Evolutionary conservation across 2,797 vertebrate species (phyloP), one percentile per base, ranked within the genome.

Genomic region (Tauraco hartlaubi): DNA sequence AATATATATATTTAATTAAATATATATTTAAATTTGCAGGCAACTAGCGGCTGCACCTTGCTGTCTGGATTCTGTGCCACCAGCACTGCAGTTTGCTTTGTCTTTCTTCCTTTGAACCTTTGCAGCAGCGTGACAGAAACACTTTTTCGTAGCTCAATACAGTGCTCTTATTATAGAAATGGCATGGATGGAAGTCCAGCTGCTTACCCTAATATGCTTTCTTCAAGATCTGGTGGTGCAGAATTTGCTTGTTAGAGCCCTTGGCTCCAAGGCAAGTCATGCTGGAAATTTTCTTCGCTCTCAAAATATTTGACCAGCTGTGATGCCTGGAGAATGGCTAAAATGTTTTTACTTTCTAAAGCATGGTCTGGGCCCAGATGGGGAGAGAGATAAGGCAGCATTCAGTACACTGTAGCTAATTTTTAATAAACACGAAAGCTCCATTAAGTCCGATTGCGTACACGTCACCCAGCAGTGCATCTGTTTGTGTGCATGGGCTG

Each of bases 51-150:
- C 37, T 71, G 20, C 71, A 28, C 55, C 54, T 69, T 78, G n/a
- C 52, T 95, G 41, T 29, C 12, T 49, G 39, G 22, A 15, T 66
- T 37, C 46, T 4, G 12, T 51, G 37, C 18, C 41, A 23, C 46
- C 68, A 62, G 31, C 49, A 43, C 5, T 5, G 3, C 17, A 29
- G 12, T 64, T 78, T 2, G 2, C 29, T 55, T 83, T 23, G 18
- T 16, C n/a, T 33, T 82, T 63, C 55, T 37, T 68, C 66, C 39
- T 25, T 22, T 1, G 1, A 39, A 64, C 23, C 15, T 39, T 66
- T 23, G 25, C 54, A n/a, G 22, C 21, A 29, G 39, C 3, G 3
- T 3, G 1, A 76, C 26, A 0, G 0, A 68, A 49, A 64, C 17
- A 0, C 44, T 39, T 75, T 43, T 23, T 55, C 0, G 0, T 62